phyloP scores from a whole-genome alignment of 2,888 invertebrate genomes.

The Mesoligia furuncula region DNA sequence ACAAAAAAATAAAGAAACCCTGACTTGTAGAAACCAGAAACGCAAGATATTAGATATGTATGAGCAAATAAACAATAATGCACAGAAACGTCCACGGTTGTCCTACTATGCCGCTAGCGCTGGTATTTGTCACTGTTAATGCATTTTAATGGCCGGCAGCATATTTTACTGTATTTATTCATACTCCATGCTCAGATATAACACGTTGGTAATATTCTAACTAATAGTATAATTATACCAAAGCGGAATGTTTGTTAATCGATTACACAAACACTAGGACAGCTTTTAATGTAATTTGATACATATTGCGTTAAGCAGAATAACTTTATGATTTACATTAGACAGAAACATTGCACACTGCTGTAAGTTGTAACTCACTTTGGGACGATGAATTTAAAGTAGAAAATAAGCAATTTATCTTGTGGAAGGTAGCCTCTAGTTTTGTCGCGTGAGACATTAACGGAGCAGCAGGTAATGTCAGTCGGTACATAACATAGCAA shows the following conservation, averaged over 20 bases:
- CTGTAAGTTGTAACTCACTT: slow-evolving; percentile 11
- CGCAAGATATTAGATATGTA: slow-evolving; percentile 17
- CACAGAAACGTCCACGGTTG: slow-evolving; percentile 37
- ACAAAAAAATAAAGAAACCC: neutral
- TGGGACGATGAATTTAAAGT: neutral
- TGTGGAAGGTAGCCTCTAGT: neutral
- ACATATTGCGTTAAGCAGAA: slow-evolving; percentile 22
- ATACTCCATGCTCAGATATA: slow-evolving; percentile 58
- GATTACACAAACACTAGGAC: slow-evolving; percentile 46
- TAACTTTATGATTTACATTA: slow-evolving; percentile 19
- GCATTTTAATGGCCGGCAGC: slow-evolving; percentile 59
- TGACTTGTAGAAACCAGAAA: neutral
- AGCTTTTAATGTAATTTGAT: slow-evolving; percentile 40
- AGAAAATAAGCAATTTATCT: neutral
- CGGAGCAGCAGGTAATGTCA: neutral
- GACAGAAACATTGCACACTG: neutral
- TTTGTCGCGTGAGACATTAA: neutral
- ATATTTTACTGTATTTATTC: slow-evolving; percentile 61
- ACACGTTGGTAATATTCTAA: slow-evolving; percentile 53
- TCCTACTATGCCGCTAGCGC: slow-evolving; percentile 38
- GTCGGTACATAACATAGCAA: slow-evolving; percentile 18
- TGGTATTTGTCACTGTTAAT: slow-evolving; percentile 62
- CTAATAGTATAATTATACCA: slow-evolving; percentile 55
- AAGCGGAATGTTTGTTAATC: slow-evolving; percentile 53
- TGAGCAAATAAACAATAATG: slow-evolving; percentile 31